Evolutionary conservation across 2,888 invertebrate genomes (phyloP).

Genomic region (Anagyrus pseudococci): DNA sequence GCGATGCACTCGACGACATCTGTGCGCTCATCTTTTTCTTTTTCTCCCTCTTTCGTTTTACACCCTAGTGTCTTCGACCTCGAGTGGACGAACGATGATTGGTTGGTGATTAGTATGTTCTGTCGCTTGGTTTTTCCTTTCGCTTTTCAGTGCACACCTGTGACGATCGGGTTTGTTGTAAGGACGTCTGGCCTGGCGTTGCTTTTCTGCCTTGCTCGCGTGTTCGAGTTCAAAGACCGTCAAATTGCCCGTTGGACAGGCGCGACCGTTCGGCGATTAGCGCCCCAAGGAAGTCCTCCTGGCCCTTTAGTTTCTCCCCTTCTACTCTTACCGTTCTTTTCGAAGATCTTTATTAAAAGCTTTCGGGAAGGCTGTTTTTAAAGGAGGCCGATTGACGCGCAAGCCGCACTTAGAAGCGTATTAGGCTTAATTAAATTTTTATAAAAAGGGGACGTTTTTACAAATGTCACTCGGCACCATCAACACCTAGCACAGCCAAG

Average conservation of each 20-base stretch:
- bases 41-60: too few relatives aligned
- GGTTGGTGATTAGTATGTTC: too few relatives aligned
- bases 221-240: conserved; percentile 36
- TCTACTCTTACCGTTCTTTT: background rate
- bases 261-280: conserved; percentile 20
- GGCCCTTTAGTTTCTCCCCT: background rate
- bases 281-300: conserved; percentile 1
- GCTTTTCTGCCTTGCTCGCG: background rate
- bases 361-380: conserved; percentile 1
- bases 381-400: background rate
- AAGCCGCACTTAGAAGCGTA: conserved; percentile 21
- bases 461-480: too few relatives aligned
- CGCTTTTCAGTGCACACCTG: background rate
- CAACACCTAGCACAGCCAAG: too few relatives aligned
- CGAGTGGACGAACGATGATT: too few relatives aligned
- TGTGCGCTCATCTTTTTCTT: too few relatives aligned
- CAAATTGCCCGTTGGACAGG: conserved; percentile 31
- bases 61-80: conserved; percentile 29
- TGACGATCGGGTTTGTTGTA: conserved; percentile 14
- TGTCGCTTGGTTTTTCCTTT: conserved; percentile 5
- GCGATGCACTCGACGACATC: conserved; percentile 32
- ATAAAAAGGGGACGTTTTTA: conserved; percentile 5
- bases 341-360: conserved; percentile 30
- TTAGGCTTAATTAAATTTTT: conserved; percentile 25
- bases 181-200: background rate